These are phyloP conservation scores for Morbakka virulenta DNA, from an alignment of 30 jellyfish, hydroid and myxozoan species.

Conservation along the genomic window DNA sequence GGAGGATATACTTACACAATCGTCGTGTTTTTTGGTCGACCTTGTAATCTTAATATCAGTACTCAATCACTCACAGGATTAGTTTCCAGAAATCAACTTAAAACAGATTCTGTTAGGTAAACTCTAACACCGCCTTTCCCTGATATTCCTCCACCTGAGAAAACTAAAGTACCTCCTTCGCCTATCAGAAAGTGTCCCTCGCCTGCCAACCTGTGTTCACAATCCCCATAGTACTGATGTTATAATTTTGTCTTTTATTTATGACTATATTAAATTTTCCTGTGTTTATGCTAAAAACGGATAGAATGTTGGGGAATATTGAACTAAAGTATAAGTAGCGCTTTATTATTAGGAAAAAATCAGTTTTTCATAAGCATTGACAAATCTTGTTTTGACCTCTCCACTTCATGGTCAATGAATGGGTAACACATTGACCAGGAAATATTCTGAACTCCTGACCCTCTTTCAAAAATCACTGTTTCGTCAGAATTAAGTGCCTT, in stretches of 20 bases:
- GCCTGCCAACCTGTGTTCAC: background rate
- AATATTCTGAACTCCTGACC: too few relatives aligned
- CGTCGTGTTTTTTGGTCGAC: background rate
- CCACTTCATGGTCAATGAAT: too few relatives aligned
- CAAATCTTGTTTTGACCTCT: too few relatives aligned
- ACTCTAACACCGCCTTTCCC: background rate
- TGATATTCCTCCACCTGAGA: background rate
- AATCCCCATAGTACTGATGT: background rate
- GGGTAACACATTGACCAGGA: too few relatives aligned
- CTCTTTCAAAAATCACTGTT: too few relatives aligned
- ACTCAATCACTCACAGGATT: background rate
- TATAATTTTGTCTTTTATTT: background rate
- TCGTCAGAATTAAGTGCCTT: too few relatives aligned
- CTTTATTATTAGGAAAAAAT: too few relatives aligned
- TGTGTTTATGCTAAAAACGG: background rate
- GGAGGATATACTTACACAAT: background rate
- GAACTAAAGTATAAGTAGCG: too few relatives aligned
- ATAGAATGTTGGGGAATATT: too few relatives aligned
- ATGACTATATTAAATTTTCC: background rate
- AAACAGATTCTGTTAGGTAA: too few relatives aligned
- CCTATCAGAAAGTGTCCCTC: background rate
- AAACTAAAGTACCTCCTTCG: background rate
- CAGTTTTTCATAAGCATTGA: too few relatives aligned
- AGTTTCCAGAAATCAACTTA: too few relatives aligned
- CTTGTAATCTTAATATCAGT: background rate